These are phyloP conservation scores for Tetraneura akinire DNA, from an alignment of 1,140 invertebrate species.

Conservation along the genomic window DNA sequence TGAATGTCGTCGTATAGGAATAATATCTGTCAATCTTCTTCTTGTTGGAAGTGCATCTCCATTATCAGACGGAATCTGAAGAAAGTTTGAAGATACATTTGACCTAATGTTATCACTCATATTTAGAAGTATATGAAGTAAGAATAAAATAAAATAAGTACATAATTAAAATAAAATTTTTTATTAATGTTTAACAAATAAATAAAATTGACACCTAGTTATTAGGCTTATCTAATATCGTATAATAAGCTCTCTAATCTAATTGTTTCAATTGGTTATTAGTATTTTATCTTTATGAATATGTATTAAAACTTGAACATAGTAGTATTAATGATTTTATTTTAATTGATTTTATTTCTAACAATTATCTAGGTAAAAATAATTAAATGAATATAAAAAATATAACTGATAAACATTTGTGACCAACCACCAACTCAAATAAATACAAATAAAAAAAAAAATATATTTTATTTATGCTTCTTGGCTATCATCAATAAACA, in stretches of 20 bases:
- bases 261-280: slow-evolving; percentile 41
- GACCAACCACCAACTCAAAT: neutral
- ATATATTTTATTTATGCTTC: neutral
- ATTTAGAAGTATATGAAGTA: neutral
- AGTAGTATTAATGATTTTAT: slow-evolving; percentile 9
- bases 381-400: neutral
- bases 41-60: slow-evolving; percentile 12
- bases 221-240: slow-evolving; percentile 39
- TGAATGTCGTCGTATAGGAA: slow-evolving; percentile 40
- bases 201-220: slow-evolving; percentile 11
- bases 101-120: slow-evolving; percentile 29
- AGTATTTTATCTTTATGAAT: slow-evolving; percentile 16
- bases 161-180: slow-evolving; percentile 27
- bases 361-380: neutral
- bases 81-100: slow-evolving; percentile 14
- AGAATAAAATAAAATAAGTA: neutral
- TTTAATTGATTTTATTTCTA: neutral
- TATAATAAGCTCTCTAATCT: slow-evolving; percentile 40
- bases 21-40: slow-evolving; percentile 34
- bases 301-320: neutral
- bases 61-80: slow-evolving; percentile 23
- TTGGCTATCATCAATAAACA: slow-evolving; percentile 19
- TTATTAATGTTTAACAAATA: slow-evolving; percentile 24
- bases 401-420: neutral
- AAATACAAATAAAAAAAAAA: too few relatives aligned